Conservation (phyloP, 2,113 vertebrate genomes). For the Eidolon helvum region DNA sequence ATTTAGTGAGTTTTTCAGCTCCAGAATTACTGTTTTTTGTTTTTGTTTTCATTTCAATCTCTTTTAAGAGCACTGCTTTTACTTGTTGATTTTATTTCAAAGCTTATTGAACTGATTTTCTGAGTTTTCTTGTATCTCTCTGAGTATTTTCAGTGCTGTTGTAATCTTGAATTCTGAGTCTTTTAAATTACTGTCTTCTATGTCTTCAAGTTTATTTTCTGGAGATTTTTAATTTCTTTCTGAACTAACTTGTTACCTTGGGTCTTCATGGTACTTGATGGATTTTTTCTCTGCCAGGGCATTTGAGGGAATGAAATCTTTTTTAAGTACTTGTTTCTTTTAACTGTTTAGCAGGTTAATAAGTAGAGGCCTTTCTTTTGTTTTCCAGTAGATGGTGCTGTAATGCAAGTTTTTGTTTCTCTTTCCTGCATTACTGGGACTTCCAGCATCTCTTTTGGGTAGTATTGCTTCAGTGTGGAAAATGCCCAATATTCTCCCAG, state of each 20-base stretch:
- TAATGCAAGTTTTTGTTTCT: not conserved
- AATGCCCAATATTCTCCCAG: not conserved
- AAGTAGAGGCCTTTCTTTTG: not conserved
- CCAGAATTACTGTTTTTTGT: not conserved
- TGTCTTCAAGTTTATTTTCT: not conserved
- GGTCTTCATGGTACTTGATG: not conserved
- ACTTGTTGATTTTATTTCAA: not conserved
- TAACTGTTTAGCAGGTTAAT: not conserved
- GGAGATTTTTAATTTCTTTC: not conserved
- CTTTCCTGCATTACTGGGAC: not conserved
- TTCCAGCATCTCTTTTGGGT: not conserved
- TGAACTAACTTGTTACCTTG: not conserved
- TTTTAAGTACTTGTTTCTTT: not conserved
- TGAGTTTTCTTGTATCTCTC: not conserved
- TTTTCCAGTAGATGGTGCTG: not conserved
- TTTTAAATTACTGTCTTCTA: not conserved
- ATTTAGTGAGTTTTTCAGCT: not conserved
- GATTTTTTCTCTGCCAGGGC: not conserved
- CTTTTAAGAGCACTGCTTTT: not conserved
- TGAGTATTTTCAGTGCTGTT: not conserved
- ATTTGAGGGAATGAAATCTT: not conserved
- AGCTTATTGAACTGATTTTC: not conserved
- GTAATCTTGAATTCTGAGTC: not conserved
- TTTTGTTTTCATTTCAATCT: not conserved
- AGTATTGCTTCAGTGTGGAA: not conserved